Evolutionary conservation across 2,113 vertebrate species (phyloP).

Genomic region (Percopsis transmontana): DNA sequence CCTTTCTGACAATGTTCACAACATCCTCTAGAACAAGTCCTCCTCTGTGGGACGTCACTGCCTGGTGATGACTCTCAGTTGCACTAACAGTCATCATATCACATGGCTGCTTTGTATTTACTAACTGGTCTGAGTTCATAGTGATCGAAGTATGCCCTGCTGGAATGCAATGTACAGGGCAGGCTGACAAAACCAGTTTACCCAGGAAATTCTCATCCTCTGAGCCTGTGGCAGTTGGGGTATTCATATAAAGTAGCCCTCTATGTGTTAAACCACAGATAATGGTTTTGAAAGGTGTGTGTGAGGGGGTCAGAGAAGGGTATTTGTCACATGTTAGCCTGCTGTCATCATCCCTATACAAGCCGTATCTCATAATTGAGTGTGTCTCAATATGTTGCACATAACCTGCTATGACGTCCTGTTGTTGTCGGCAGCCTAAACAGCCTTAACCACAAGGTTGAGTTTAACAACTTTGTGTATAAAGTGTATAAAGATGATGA

Average conservation of each 20-base stretch:
- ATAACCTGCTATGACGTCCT: not conserved
- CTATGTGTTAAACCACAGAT: not conserved
- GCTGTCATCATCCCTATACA: not conserved
- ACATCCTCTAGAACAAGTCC: not conserved
- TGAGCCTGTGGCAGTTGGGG: slow-evolving; percentile 14
- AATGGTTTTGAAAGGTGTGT: not conserved
- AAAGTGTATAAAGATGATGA: no score
- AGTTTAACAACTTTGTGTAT: no score
- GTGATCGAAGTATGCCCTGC: slow-evolving; percentile 35
- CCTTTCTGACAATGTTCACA: not conserved
- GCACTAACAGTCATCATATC: no score
- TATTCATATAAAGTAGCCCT: slow-evolving; percentile 5
- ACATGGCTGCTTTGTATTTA: slow-evolving; percentile 37
- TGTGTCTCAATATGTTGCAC: slow-evolving; percentile 9
- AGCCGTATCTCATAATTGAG: not conserved
- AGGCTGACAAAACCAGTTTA: slow-evolving; percentile 75
- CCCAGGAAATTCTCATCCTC: slow-evolving; percentile 13
- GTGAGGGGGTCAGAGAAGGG: not conserved
- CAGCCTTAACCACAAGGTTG: no score
- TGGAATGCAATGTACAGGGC: slow-evolving; percentile 55
- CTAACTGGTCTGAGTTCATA: slow-evolving; percentile 10
- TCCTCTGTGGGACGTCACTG: no score
- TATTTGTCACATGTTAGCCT: not conserved
- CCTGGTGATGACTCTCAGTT: slow-evolving; percentile 14
- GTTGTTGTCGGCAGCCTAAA: no score